Evolutionary conservation across 1,140 invertebrate genomes (phyloP), one percentile per base, ranked within the genome.

Genomic region (Mya arenaria): DNA sequence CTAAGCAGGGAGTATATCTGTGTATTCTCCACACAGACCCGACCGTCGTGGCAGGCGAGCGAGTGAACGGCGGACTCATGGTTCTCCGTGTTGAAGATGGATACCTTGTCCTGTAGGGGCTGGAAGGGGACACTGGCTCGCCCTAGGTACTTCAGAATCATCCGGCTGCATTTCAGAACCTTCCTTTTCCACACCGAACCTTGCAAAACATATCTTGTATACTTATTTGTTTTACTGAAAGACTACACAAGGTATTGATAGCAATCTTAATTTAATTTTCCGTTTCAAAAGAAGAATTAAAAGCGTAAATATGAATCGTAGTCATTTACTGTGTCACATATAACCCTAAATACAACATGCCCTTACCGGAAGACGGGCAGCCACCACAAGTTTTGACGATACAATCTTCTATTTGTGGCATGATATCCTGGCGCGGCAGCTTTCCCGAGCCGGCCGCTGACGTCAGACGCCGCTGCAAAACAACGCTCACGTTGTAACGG

Each of bases 71-170:
- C 60, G 13, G 83, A 82, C 19, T 82, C 71, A 37, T 79, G 39
- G 19, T 71, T 79, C 25, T 71, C 83, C 32, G 66, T 84, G 74
- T 84, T 86, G 79, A 74, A 86, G 74, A 86, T 79, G 2, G 78
- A 55, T 0, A 74, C 77, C 25, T 55, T 75, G 52, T 86, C 55
- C 4, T 28, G 58, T n/a, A 84, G 48, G 2, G 84, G 62, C 30
- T 55, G 77, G 55, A 82, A 86, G 5, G 83, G 85, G 28, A 25
- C 60, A 19, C 73, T 82, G 15, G 85, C 83, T 19, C 63, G 52
- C 8, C 62, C 52, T 41, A 86, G 17, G 55, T 74, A 86, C 48
- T 58, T 78, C 19, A 71, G 56, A 4, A 86, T 58, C 71, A 86
- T 63, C 17, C 36, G 36, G 0, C 66, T 44, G 66, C 85, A 86